phyloP scores from a whole-genome alignment of 2,888 invertebrate genomes.

The Camponotus fellah region DNA sequence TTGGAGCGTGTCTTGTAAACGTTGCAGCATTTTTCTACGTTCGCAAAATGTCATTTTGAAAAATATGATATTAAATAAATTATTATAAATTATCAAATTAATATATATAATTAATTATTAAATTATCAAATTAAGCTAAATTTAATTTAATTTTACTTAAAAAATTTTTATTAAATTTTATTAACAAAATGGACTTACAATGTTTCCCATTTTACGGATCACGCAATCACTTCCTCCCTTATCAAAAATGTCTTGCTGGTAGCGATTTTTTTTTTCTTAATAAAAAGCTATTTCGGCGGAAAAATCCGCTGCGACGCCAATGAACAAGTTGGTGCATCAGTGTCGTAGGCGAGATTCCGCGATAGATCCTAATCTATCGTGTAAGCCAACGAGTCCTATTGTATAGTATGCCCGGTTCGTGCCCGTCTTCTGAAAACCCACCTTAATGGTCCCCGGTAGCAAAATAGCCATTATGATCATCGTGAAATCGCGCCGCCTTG shows the following conservation, averaged over 20 bases:
- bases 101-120: too few relatives aligned
- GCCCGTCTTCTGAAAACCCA: slow-evolving; percentile 80
- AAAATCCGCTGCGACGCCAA: slow-evolving; percentile 66
- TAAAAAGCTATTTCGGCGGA: background rate
- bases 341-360: slow-evolving; percentile 81
- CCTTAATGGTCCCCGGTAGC: slow-evolving; percentile 77
- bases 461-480: slow-evolving; percentile 71
- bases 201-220: background rate
- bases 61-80: background rate
- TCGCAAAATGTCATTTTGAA: background rate
- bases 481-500: slow-evolving; percentile 64
- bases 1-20: background rate
- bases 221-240: background rate
- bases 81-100: background rate
- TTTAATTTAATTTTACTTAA: background rate
- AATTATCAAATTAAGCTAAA: background rate
- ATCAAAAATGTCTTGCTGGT: background rate
- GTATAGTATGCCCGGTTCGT: slow-evolving; percentile 77
- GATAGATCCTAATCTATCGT: slow-evolving; percentile 83
- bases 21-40: background rate
- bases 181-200: background rate
- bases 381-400: slow-evolving; percentile 78
- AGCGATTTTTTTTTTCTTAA: background rate
- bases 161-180: too few relatives aligned
- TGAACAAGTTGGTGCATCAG: slow-evolving; percentile 81